Base-by-base conservation (phyloP, 2,888 invertebrate species). In the Spicauda simplicius region DNA sequence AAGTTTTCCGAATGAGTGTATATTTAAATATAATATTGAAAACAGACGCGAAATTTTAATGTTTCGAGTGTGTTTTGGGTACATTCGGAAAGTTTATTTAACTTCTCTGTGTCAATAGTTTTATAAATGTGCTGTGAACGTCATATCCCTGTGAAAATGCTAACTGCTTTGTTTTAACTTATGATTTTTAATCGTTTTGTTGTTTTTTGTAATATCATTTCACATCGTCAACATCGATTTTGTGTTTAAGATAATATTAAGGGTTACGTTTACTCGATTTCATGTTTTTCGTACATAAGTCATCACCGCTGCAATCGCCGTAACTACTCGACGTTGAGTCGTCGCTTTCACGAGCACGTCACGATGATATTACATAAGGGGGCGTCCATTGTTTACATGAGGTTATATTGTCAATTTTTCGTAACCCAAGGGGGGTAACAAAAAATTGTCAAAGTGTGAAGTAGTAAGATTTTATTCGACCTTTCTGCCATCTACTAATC, bases 291-390 rank as follows among this genome's bases (percentile, higher is more conserved):
- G 33, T 41, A 25, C 52, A 30, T 58, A 65, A 60, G 11, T 1
- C 59, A 60, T 45, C 54, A 54, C 65, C 59, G 55, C 54, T 55
- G 66, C 66, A 66, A n/a, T 66, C 41, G 66, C 60, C 48, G 60
- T 66, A 55, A 66, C 66, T 59, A 65, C 53, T 25, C 20, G 53
- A 33, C 33, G 33, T 33, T 1, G 8, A 33, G 33, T 33, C 33
- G 4, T 6, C 8, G 33, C 33, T 10, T 10, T 33, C 33, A 10
- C 33, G 10, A 10, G 10, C 33, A 33, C 33, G 8, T 6, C 33
- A 33, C 33, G 5, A 25, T 25, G 25, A 5, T 25, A 5, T 25
- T 25, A 5, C 25, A 25, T 25, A 25, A 25, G 25, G 3, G 25
- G 3, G 25, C 5, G 25, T 25, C 25, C 3, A 5, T 2, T 25